A percentile compares a stretch with the other conserved stretches of the same genome.
phyloP scores from a whole-genome alignment of 92 coral and sea anemone species.

The Parazoanthus darwini region DNA sequence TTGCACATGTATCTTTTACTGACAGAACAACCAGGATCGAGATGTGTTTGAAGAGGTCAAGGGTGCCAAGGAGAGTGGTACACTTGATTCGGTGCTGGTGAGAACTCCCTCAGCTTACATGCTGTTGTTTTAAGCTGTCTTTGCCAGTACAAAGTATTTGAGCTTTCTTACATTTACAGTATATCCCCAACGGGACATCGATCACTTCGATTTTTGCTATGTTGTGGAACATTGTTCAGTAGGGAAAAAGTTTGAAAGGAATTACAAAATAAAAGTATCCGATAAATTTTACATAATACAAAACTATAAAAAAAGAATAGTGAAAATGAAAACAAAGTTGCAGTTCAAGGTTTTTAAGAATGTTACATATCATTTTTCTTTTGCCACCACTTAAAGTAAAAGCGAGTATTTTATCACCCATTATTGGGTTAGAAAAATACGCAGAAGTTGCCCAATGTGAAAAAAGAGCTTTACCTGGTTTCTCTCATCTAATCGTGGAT shows the following conservation, averaged over 20 bases:
- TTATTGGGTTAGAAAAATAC: not conserved
- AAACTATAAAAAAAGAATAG: not conserved
- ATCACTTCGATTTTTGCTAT: no score
- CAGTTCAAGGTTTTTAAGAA: not conserved
- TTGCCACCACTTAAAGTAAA: not conserved
- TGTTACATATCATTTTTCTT: not conserved
- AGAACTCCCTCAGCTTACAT: conserved; percentile 15
- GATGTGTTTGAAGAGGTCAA: conserved; percentile 93
- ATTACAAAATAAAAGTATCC: not conserved
- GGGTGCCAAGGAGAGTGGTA: conserved; percentile 75
- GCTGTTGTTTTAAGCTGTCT: not conserved
- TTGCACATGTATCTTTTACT: not conserved
- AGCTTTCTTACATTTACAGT: no score
- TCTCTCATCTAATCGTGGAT: not conserved
- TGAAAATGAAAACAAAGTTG: not conserved
- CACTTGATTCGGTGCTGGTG: conserved; percentile 79
- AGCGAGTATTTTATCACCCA: not conserved
- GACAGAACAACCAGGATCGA: conserved; percentile 79
- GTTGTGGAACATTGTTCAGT: no score
- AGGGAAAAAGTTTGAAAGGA: not conserved
- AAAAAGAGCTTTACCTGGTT: not conserved
- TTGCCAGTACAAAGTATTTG: not conserved
- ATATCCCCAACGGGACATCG: no score
- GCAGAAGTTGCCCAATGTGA: not conserved
- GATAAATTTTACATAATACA: not conserved